phyloP scores from a whole-genome alignment of 2,888 invertebrate species.

The Epiblema foenella region DNA sequence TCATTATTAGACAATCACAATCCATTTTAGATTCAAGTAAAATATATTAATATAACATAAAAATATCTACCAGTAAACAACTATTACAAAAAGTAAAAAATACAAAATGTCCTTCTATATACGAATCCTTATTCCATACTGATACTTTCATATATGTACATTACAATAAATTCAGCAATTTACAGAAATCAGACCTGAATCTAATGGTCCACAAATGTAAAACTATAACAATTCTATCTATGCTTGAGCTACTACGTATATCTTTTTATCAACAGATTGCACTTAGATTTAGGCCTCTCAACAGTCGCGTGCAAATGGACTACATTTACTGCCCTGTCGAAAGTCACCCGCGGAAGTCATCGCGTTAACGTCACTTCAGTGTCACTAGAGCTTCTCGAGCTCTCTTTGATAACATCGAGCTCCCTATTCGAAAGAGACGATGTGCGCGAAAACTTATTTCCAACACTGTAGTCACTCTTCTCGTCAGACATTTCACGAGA shows the following conservation, averaged over 20 bases:
- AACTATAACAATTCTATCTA: conserved; percentile 57
- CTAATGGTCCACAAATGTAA: conserved; percentile 66
- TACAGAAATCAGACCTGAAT: conserved; percentile 65
- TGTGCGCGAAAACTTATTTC: conserved; percentile 77
- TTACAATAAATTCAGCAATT: conserved; percentile 50
- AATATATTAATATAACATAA: conserved; percentile 19
- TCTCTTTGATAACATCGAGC: conserved; percentile 82
- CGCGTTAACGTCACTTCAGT: conserved; percentile 82
- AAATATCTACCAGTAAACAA: conserved; percentile 37
- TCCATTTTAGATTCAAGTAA: conserved; percentile 18
- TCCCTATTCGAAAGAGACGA: conserved; percentile 81
- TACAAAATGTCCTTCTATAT: conserved; percentile 56
- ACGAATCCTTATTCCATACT: conserved; percentile 41
- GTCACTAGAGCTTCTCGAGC: conserved; percentile 82
- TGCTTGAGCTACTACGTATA: conserved; percentile 57
- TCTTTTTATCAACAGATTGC: conserved; percentile 52
- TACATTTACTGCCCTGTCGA: conserved; percentile 75
- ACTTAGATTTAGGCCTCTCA: conserved; percentile 60
- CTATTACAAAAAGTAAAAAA: conserved; percentile 61
- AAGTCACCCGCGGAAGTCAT: conserved; percentile 82
- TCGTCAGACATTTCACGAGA: conserved; percentile 72
- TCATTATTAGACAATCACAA: conserved; percentile 27
- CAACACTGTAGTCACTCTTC: conserved; percentile 73
- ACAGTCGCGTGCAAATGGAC: conserved; percentile 73
- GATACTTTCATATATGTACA: conserved; percentile 39